Evolutionary conservation across 2,888 invertebrate genomes (phyloP).

Genomic region (Stenodera caucasica): DNA sequence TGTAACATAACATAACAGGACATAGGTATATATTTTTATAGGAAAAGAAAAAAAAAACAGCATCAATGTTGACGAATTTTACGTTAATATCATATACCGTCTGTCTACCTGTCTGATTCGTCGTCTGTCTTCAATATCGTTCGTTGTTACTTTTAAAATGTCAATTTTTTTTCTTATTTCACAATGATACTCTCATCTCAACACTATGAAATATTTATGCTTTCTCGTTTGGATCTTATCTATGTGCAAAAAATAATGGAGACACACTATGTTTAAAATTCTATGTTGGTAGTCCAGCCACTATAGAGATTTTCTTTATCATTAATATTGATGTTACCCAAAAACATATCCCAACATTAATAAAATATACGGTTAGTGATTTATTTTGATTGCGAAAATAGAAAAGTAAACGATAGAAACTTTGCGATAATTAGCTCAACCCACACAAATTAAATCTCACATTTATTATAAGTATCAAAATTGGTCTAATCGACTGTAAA

Average conservation of each 20-base stretch:
- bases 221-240: conserved; percentile 41
- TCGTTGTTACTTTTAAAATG: too few species aligned
- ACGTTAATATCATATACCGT: neutral
- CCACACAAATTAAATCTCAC: too few species aligned
- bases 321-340: conserved; percentile 33
- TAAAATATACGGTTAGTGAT: neutral
- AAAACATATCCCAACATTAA: conserved; percentile 5
- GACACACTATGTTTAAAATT: conserved; percentile 36
- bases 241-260: conserved; percentile 34
- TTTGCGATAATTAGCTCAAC: too few species aligned
- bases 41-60: neutral
- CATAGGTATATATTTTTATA: neutral
- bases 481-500: too few species aligned
- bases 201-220: conserved; percentile 49
- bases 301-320: conserved; percentile 29
- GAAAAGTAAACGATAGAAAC: neutral
- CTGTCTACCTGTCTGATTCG: neutral
- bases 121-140: neutral
- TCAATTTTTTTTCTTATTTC: neutral
- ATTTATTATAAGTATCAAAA: too few species aligned
- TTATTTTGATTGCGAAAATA: neutral
- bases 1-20: neutral
- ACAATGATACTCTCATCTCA: conserved; percentile 23
- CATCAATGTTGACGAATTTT: neutral
- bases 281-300: conserved; percentile 15